phyloP scores from a whole-genome alignment of 2,113 vertebrate species.

The Cochlearius cochlearius region DNA sequence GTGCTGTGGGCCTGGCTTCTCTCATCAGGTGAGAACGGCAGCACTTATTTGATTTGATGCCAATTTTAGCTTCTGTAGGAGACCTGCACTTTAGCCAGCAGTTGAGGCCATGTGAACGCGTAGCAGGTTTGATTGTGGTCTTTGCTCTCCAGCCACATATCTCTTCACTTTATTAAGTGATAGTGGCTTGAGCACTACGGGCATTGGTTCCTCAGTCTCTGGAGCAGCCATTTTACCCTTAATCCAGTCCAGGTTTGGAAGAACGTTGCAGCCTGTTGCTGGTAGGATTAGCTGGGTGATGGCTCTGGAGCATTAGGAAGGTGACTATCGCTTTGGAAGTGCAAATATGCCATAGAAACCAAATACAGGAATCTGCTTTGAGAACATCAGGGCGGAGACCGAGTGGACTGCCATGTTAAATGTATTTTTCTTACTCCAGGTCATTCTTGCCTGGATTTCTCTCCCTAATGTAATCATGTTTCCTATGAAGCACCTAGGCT shows the following conservation, averaged over 20 bases:
- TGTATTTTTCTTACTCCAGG: not conserved
- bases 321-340: not conserved
- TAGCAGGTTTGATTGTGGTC: not conserved
- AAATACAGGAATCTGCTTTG: not conserved
- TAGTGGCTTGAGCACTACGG: not conserved
- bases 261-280: not conserved
- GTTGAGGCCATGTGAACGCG: not conserved
- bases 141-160: not conserved
- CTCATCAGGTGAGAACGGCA: slow-evolving; percentile 79
- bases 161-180: not conserved
- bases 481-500: not conserved
- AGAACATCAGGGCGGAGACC: not conserved
- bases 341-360: not conserved
- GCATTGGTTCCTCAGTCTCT: not conserved
- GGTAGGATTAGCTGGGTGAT: not conserved
- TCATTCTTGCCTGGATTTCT: not conserved
- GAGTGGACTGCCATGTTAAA: not conserved
- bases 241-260: not conserved
- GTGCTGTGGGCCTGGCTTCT: slow-evolving; percentile 71
- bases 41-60: accelerated
- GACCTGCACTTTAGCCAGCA: not conserved
- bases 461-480: not conserved
- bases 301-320: not conserved
- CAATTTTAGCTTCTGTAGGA: not conserved
- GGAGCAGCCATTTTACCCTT: not conserved